Base-by-base conservation (phyloP, 2,797 vertebrate genomes). In the Sebastes iracundus region DNA sequence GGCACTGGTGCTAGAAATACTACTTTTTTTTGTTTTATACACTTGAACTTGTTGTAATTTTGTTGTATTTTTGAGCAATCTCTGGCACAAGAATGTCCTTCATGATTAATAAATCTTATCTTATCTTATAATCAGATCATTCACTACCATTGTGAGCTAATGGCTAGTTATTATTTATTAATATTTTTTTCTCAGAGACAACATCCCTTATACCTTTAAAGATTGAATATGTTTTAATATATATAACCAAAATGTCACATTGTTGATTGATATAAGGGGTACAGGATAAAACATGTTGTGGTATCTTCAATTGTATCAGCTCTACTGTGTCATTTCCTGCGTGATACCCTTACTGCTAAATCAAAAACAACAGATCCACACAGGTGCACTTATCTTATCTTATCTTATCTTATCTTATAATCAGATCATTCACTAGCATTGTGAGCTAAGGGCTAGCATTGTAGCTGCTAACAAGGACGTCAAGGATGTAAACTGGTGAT, bases 381-480 rank as follows among this genome's bases (percentile, higher is more conserved):
- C 28, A 25, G 35, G 35, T 27, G 27, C 38, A 93, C 92, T 87
- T 35, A 35, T 12, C 33, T 35, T 35, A 35, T 12, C 32, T 33
- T 4, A 33, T 33, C 33, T 33, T 33, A 33, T 33, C 33, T 33
- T 33, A 33, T 33, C 11, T 35, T 35, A 35, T 4, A 35, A 28
- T 11, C 13, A 14, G n/a, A 55, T 69, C 72, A 73, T 49, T 27
- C 27, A 46, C 59, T 49, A 77, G 77, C 64, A 56, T 1, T n/a
- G n/a, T 1, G 12, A 60, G 81, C 86, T 88, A 83, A 70, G 6
- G 2, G 42, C 53, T 92, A 90, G 88, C 82, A 42, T 4, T 12
- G n/a, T 8, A 78, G 56, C 25, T 20, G 20, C 38, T 74, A 77
- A 12, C 23, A 9, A 49, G 4, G 6, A 42, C 20, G 38, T 3